Percentiles rank a stretch among this genome's conserved stretches.
Conservation (phyloP, 2,888 invertebrate species). For the Cataglyphis rosenhaueri region DNA sequence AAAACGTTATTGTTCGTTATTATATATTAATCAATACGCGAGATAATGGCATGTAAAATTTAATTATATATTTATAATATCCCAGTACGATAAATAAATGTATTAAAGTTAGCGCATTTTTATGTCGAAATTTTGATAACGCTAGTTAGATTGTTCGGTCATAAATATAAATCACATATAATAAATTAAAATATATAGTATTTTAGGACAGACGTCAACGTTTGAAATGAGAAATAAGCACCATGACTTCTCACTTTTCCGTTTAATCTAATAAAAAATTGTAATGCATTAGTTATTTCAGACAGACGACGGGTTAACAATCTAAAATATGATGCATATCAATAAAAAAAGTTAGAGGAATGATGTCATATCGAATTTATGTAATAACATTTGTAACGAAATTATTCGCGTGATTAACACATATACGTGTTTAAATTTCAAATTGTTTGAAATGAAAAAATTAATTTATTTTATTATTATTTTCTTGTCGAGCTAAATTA, state of each 20-base stretch:
- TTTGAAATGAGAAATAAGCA: conserved; percentile 28
- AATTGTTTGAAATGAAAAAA: neutral
- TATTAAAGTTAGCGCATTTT: neutral
- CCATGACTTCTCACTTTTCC: neutral
- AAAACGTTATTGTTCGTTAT: neutral
- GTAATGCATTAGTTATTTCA: neutral
- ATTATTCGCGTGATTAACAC: neutral
- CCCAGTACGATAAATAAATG: conserved; percentile 1
- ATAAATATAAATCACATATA: neutral
- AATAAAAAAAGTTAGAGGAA: neutral
- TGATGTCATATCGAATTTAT: neutral
- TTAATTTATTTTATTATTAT: neutral
- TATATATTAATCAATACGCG: neutral
- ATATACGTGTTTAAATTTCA: neutral
- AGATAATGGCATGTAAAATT: neutral
- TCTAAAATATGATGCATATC: conserved; percentile 14
- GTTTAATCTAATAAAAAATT: neutral
- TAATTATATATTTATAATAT: neutral
- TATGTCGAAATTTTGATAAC: conserved; percentile 34
- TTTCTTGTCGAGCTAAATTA: neutral
- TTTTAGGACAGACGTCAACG: neutral
- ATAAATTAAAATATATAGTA: conserved; percentile 3
- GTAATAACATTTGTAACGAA: conserved; percentile 2
- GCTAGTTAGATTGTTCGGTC: neutral
- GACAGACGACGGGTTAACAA: neutral